Percentiles rank a stretch among this genome's conserved stretches.
Conservation (phyloP, 2,888 invertebrate genomes). For the Orchesellides sinensis region DNA sequence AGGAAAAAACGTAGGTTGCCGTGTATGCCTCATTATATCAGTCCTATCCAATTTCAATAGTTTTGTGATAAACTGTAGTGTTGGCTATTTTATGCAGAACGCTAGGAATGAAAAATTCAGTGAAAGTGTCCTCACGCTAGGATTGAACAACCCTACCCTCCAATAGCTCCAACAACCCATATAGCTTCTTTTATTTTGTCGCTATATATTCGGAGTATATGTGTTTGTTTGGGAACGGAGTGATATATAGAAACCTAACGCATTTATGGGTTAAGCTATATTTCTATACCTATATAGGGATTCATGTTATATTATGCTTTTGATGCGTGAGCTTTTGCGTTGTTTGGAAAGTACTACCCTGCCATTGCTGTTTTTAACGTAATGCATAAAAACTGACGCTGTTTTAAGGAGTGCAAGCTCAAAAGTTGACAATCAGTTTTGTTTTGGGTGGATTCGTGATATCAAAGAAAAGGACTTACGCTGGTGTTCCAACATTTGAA, state of each 20-base stretch:
- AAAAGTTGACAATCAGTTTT: conserved; percentile 65
- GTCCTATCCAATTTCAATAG: too few relatives aligned
- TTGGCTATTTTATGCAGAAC: too few relatives aligned
- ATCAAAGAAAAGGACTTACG: too few relatives aligned
- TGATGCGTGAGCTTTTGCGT: conserved; percentile 65
- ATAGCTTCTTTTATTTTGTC: too few relatives aligned
- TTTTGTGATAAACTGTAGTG: too few relatives aligned
- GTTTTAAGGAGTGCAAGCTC: conserved; percentile 48
- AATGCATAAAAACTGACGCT: conserved; percentile 29
- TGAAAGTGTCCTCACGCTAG: conserved; percentile 42
- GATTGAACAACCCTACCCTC: background rate
- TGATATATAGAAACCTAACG: background rate
- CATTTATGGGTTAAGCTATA: background rate
- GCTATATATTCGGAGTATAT: too few relatives aligned
- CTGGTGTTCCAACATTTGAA: too few relatives aligned
- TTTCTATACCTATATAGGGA: background rate
- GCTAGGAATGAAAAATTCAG: conserved; percentile 50
- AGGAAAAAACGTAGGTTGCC: too few relatives aligned
- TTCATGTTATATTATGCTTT: background rate
- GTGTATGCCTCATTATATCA: too few relatives aligned
- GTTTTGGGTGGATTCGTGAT: conserved; percentile 54
- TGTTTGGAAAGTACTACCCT: conserved; percentile 26
- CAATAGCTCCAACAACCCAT: too few relatives aligned
- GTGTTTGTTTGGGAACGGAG: background rate
- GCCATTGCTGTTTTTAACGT: background rate